Evolutionary conservation across 2,888 invertebrate genomes (phyloP), one percentile per base, ranked within the genome.

Genomic region (Schizotus pectinicornis): DNA sequence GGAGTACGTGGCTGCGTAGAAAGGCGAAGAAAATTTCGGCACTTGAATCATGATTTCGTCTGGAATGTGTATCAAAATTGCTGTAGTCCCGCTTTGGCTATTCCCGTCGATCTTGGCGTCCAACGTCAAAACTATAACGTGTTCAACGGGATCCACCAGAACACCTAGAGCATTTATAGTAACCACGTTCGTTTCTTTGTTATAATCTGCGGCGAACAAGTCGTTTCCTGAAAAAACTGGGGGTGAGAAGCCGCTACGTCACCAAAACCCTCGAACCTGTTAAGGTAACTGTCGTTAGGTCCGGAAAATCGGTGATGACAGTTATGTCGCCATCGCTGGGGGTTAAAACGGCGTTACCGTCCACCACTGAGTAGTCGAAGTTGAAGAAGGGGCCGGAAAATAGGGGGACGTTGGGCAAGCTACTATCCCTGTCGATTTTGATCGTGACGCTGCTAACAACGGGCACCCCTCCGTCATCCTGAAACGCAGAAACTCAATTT

Each of bases 381-480:
- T 76, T 68, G 66, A 84, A 84, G 61, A 79, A 80, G 7, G 82
- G 60, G 66, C 78, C 67, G 1, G 75, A 70, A 70, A 85, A 85
- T 12, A 79, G 70, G 12, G 81, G 82, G 46, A 81, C 80, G 33
- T 80, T 80, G 0, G 83, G 82, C 34, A 82, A 71, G 67, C 78
- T 74, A 60, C 79, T 79, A 35, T 76, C 70, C 8, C 74, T 64
- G 63, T 82, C 79, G 7, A 79, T 76, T 42, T 57, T 49, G 22
- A 84, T 77, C 11, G 70, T 77, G 5, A 83, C 7, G 7, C 39
- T 31, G 7, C n/a, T 56, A 9, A 14, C 8, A 6, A 51, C 8
- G 35, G 64, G 43, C 11, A 53, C 46, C 2, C 32, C 59, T 14
- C 68, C 70, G 6, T 34, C 43, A 61, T 71, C 73, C 72, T 74